phyloP scores from a whole-genome alignment of 2,113 vertebrate genomes.

The Spea multiplicata region DNA sequence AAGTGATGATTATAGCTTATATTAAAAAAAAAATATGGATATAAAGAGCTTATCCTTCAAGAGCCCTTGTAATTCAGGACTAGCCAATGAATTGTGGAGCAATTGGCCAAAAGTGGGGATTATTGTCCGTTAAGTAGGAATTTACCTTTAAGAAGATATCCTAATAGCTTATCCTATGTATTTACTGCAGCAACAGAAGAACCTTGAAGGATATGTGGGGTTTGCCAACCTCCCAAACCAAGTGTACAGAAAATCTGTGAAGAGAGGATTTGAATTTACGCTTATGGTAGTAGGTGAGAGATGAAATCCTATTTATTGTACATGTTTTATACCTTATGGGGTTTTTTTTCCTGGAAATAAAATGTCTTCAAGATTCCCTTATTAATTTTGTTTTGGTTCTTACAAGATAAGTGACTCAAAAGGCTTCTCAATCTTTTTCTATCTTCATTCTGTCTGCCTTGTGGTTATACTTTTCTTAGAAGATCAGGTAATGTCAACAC shows the following conservation, averaged over 20 bases:
- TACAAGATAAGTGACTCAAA: no score
- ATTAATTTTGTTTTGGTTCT: no score
- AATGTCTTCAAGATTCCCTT: no score
- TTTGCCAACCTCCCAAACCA: conserved; percentile 99
- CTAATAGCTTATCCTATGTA: conserved; percentile 29
- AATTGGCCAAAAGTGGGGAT: conserved; percentile 2
- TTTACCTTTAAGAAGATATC: not conserved
- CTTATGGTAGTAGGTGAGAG: conserved; percentile 98
- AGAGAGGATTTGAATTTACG: conserved; percentile 98
- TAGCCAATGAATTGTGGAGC: not conserved
- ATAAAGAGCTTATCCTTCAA: not conserved
- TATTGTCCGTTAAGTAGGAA: not conserved
- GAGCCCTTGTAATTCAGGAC: not conserved
- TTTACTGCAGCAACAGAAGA: conserved; percentile 89
- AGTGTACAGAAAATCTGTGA: conserved; percentile 98
- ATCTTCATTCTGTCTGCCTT: no score
- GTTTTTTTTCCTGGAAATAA: not conserved
- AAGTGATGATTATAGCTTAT: not conserved
- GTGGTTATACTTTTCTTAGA: no score
- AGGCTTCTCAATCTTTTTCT: no score
- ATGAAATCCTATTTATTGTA: not conserved
- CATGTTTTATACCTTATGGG: not conserved
- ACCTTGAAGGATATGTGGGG: conserved; percentile 98
- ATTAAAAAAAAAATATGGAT: not conserved
- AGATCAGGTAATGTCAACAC: no score